Conservation (phyloP, 1,140 invertebrate genomes). For the Ceratina japonica region DNA sequence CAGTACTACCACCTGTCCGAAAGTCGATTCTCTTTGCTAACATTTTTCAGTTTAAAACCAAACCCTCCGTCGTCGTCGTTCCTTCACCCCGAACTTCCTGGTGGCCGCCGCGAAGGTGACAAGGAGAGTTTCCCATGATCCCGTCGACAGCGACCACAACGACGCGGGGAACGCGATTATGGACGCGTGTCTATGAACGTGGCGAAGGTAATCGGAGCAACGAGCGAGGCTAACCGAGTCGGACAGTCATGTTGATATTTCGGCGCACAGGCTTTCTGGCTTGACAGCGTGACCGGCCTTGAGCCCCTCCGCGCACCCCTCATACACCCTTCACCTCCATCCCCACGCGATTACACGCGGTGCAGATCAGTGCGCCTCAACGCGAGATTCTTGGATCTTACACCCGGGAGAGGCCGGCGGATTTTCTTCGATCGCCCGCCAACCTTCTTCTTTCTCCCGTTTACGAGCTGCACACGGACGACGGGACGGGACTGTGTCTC, state of each 20-base stretch:
- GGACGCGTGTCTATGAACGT: slow-evolving; percentile 16
- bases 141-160: neutral
- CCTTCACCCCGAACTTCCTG: neutral
- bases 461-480: slow-evolving; percentile 8
- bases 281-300: slow-evolving; percentile 76
- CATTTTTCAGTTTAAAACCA: neutral
- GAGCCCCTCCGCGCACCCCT: slow-evolving; percentile 65
- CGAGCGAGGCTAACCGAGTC: slow-evolving; percentile 53
- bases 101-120: neutral
- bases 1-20: slow-evolving; percentile 58
- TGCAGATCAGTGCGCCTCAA: slow-evolving; percentile 61
- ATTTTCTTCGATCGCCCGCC: slow-evolving; percentile 34
- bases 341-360: slow-evolving; percentile 51
- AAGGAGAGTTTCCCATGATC: neutral
- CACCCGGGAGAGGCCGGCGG: neutral
- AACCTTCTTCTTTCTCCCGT: slow-evolving; percentile 23
- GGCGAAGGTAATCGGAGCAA: slow-evolving; percentile 33
- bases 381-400: slow-evolving; percentile 25
- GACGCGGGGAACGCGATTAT: neutral
- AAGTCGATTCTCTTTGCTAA: slow-evolving; percentile 24
- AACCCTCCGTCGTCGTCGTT: neutral
- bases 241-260: slow-evolving; percentile 74
- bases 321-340: slow-evolving; percentile 45
- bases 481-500: too few species aligned
- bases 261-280: slow-evolving; percentile 72